Conservation (phyloP, 1,140 invertebrate genomes). For the Stegodyphus dumicola region DNA sequence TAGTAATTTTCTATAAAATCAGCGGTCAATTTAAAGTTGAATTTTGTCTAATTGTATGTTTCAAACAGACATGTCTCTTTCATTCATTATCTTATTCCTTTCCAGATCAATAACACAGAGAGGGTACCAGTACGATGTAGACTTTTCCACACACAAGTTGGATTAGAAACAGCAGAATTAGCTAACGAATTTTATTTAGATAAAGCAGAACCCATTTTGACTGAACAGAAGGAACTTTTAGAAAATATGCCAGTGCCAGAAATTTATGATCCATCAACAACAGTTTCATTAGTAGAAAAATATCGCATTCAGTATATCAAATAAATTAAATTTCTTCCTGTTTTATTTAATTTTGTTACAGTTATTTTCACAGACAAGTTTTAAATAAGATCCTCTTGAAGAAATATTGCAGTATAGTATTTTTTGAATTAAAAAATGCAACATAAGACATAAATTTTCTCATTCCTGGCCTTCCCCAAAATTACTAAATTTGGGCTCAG, state of each 20-base stretch:
- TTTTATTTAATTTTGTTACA: background rate
- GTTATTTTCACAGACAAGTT: background rate
- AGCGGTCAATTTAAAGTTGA: too few relatives aligned
- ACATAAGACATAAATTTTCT: too few relatives aligned
- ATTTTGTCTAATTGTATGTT: too few relatives aligned
- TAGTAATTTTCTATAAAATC: too few relatives aligned
- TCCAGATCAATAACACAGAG: slow-evolving; percentile 74
- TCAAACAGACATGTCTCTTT: too few relatives aligned
- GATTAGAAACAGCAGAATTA: slow-evolving; percentile 25
- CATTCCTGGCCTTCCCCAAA: too few relatives aligned
- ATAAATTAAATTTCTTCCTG: background rate
- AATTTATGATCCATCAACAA: slow-evolving; percentile 15
- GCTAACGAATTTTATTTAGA: slow-evolving; percentile 39
- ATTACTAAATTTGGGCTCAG: too few relatives aligned
- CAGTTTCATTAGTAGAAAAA: slow-evolving; percentile 47
- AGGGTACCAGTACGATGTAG: slow-evolving; percentile 66
- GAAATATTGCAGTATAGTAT: too few relatives aligned
- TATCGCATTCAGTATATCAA: slow-evolving; percentile 40
- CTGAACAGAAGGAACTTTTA: slow-evolving; percentile 49
- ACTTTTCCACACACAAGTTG: slow-evolving; percentile 65
- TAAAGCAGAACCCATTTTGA: slow-evolving; percentile 43
- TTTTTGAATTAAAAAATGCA: too few relatives aligned
- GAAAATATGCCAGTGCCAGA: slow-evolving; percentile 47
- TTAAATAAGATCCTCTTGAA: too few relatives aligned
- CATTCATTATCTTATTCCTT: background rate